phyloP scores from a whole-genome alignment of 1,140 invertebrate genomes.

The Pogonomyrmex barbatus region DNA sequence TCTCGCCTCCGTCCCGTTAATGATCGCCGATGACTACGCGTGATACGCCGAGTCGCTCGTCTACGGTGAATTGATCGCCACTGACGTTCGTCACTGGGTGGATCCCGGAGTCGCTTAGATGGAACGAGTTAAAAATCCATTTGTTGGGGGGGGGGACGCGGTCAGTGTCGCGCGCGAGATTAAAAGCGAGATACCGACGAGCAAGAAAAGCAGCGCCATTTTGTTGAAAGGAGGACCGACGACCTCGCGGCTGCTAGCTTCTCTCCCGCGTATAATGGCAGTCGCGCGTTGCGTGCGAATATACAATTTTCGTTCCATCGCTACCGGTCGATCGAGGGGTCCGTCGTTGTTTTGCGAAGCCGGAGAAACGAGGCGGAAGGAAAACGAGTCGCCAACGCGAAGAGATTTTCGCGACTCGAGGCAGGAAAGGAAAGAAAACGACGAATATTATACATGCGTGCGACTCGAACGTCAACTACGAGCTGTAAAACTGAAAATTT shows the following conservation, averaged over 20 bases:
- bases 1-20: constrained; percentile 11
- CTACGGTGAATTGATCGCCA: constrained; percentile 10
- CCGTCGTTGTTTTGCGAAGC: constrained; percentile 19
- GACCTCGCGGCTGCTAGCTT: constrained; percentile 50
- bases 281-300: constrained; percentile 59
- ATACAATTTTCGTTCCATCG: constrained; percentile 59
- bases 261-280: constrained; percentile 53
- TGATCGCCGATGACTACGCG: constrained; percentile 29
- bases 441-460: neutral
- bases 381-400: constrained; percentile 31
- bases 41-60: constrained; percentile 10
- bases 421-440: neutral
- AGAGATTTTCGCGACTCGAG: constrained; percentile 36
- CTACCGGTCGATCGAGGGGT: constrained; percentile 23
- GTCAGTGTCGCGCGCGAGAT: constrained; percentile 63
- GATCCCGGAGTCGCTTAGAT: constrained; percentile 10
- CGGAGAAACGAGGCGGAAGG: constrained; percentile 34
- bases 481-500: neutral
- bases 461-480: neutral
- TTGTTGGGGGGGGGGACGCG: constrained; percentile 61
- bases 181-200: constrained; percentile 67
- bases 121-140: constrained; percentile 75
- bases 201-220: constrained; percentile 63
- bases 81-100: neutral
- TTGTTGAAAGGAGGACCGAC: constrained; percentile 65